phyloP scores from a whole-genome alignment of 2,113 vertebrate species.

The Vidua macroura region DNA sequence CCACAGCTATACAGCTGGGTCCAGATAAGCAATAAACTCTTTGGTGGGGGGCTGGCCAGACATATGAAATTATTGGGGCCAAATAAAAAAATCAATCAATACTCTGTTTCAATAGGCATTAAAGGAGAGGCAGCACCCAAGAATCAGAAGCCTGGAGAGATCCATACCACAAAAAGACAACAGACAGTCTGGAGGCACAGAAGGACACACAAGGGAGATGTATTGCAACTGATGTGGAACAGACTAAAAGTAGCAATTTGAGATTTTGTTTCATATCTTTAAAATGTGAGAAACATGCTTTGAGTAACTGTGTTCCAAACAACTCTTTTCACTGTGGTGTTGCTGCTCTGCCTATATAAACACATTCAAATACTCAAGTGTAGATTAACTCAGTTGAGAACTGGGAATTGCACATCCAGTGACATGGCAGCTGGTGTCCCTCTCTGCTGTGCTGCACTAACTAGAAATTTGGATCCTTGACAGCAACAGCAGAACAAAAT shows the following conservation, averaged over 20 bases:
- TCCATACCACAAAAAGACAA: neutral
- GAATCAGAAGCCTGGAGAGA: neutral
- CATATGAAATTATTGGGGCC: neutral
- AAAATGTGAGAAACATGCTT: neutral
- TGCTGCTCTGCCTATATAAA: neutral
- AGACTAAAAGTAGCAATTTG: neutral
- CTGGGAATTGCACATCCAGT: neutral
- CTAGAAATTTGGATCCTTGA: neutral
- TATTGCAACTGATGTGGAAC: neutral
- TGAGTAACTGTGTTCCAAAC: neutral
- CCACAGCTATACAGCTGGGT: neutral
- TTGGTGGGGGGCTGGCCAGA: neutral
- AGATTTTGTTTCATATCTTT: neutral
- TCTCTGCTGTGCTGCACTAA: neutral
- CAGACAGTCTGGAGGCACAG: neutral
- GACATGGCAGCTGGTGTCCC: neutral
- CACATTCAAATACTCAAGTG: neutral
- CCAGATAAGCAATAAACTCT: neutral
- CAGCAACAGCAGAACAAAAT: neutral
- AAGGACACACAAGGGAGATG: neutral
- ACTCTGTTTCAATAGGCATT: neutral
- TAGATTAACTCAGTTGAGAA: neutral
- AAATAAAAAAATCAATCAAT: neutral
- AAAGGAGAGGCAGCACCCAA: neutral
- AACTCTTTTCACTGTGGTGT: rapidly evolving